phyloP scores from a whole-genome alignment of 2,113 vertebrate species.

The Podilymbus podiceps region DNA sequence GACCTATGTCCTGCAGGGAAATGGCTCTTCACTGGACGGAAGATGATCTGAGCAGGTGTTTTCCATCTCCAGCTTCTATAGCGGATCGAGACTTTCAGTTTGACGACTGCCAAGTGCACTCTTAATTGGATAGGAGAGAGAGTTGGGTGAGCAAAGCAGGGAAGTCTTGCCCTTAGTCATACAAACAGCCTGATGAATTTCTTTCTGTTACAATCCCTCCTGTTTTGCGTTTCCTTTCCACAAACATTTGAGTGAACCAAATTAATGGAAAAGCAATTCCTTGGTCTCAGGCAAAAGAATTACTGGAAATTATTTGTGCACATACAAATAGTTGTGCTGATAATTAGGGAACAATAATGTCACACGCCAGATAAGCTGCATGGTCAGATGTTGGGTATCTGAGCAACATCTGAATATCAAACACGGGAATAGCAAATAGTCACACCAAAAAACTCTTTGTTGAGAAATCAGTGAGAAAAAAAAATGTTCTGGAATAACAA shows the following conservation, averaged over 20 bases:
- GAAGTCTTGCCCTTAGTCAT: background rate
- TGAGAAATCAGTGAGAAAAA: background rate
- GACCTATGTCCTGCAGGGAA: constrained; percentile 15
- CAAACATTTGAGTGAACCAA: background rate
- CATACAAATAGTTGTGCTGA: background rate
- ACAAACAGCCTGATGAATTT: background rate
- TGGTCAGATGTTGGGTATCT: background rate
- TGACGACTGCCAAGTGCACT: constrained; percentile 35
- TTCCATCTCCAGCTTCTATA: constrained; percentile 41
- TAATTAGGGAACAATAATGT: background rate
- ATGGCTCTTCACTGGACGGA: background rate
- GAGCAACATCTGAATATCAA: background rate
- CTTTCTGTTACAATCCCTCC: background rate
- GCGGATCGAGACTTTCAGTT: background rate
- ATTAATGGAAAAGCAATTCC: background rate
- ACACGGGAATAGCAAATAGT: background rate
- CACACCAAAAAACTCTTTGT: fast-evolving
- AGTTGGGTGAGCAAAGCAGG: background rate
- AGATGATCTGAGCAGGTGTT: constrained; percentile 37
- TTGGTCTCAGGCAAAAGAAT: background rate
- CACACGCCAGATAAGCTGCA: background rate
- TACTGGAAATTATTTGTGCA: background rate
- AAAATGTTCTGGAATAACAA: background rate
- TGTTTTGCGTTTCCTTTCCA: background rate
- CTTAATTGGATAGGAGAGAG: constrained; percentile 31